Evolutionary conservation across 2,888 invertebrate genomes (phyloP).

Genomic region (Parnassius mnemosyne): DNA sequence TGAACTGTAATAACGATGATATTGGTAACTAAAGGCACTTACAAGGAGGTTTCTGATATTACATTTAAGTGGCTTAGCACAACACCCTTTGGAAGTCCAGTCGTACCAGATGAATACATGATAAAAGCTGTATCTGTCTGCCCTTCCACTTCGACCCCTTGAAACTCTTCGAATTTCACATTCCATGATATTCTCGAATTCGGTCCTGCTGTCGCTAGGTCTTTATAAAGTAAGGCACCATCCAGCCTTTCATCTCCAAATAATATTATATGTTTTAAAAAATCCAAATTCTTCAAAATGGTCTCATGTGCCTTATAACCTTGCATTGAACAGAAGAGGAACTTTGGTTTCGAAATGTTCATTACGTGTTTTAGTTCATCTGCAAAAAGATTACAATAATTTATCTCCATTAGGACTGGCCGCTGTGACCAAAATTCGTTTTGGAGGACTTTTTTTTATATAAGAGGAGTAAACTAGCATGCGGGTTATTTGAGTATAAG

Average conservation of each 20-base stretch:
- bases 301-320: conserved; percentile 26
- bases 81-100: conserved; percentile 44
- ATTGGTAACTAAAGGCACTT: conserved; percentile 1
- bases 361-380: conserved; percentile 35
- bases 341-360: conserved; percentile 33
- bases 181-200: conserved; percentile 9
- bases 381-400: conserved; percentile 26
- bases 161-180: conserved; percentile 31
- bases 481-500: too few species aligned
- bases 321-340: conserved; percentile 31
- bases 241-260: conserved; percentile 28
- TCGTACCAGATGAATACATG: conserved; percentile 44
- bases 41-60: conserved; percentile 11
- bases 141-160: conserved; percentile 32
- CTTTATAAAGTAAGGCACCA: conserved; percentile 26
- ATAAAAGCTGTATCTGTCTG: conserved; percentile 34
- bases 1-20: too few species aligned
- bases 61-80: conserved; percentile 39
- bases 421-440: too few species aligned
- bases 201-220: conserved; percentile 21
- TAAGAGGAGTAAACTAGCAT: too few species aligned
- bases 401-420: too few species aligned
- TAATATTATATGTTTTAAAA: conserved; percentile 32
- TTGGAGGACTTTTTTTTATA: too few species aligned
- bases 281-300: conserved; percentile 25